Conservation (phyloP, 2,113 vertebrate species). For the Syngnathus typhle region DNA sequence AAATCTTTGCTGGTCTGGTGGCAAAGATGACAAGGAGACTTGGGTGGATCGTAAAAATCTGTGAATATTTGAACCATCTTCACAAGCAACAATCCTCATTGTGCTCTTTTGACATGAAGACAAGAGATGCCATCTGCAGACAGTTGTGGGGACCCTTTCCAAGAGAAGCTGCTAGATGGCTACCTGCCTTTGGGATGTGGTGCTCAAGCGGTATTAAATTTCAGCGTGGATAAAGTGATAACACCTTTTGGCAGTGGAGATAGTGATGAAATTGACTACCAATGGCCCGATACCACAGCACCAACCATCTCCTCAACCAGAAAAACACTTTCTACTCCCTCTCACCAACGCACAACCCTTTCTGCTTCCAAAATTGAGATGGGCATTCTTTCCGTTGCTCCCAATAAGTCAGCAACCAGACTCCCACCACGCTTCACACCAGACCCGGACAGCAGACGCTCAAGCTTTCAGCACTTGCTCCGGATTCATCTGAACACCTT, state of each 20-base stretch:
- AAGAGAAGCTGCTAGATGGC: constrained; percentile 43
- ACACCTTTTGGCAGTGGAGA: constrained; percentile 41
- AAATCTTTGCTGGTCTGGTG: constrained; percentile 56
- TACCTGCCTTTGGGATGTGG: constrained; percentile 57
- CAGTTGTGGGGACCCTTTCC: constrained; percentile 57
- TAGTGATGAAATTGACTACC: constrained; percentile 19
- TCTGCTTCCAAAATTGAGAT: background rate
- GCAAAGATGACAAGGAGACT: constrained; percentile 62
- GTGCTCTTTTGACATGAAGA: constrained; percentile 67
- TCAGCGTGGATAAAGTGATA: constrained; percentile 54
- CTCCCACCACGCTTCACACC: constrained; percentile 48
- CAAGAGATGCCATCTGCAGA: constrained; percentile 51
- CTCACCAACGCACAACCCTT: constrained; percentile 3
- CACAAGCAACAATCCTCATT: constrained; percentile 51
- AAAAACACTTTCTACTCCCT: constrained; percentile 31
- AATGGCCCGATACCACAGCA: constrained; percentile 2
- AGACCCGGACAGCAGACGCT: constrained; percentile 38
- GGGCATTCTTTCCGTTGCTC: constrained; percentile 1
- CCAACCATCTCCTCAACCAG: constrained; percentile 20
- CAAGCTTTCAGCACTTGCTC: constrained; percentile 59
- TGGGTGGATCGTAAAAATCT: constrained; percentile 25
- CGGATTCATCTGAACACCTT: constrained; percentile 62
- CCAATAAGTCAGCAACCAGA: constrained; percentile 23
- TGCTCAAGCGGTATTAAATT: constrained; percentile 58
- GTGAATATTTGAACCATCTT: constrained; percentile 28